Evolutionary conservation across 2,113 vertebrate species (phyloP).

Genomic region (Calypte anna): DNA sequence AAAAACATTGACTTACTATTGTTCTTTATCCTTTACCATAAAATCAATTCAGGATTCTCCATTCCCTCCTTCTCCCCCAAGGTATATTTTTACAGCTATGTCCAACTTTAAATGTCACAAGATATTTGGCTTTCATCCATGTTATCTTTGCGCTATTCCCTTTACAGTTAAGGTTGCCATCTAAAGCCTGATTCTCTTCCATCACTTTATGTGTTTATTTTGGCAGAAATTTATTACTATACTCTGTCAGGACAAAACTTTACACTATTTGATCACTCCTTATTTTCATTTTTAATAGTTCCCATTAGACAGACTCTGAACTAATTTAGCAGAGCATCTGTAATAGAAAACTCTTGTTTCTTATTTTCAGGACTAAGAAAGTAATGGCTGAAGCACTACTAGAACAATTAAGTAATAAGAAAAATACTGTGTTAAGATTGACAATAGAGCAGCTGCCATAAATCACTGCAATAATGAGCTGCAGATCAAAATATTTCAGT

Average conservation of each 20-base stretch:
- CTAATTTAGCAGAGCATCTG: slow-evolving; percentile 82
- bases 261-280: slow-evolving; percentile 78
- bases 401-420: slow-evolving; percentile 83
- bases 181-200: slow-evolving; percentile 3
- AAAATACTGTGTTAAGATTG: slow-evolving; percentile 77
- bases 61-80: rapidly evolving
- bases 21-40: neutral
- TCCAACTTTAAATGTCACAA: neutral
- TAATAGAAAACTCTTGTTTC: slow-evolving; percentile 79
- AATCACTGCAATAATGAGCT: slow-evolving; percentile 77
- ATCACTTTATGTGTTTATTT: neutral
- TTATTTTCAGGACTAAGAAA: slow-evolving; percentile 79
- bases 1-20: neutral
- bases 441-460: slow-evolving; percentile 70
- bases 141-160: neutral
- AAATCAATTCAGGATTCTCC: neutral
- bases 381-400: slow-evolving; percentile 76
- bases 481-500: slow-evolving; percentile 69
- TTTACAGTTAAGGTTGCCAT: slow-evolving; percentile 20
- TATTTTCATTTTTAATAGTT: slow-evolving; percentile 84
- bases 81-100: neutral
- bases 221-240: slow-evolving; percentile 63
- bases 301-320: slow-evolving; percentile 79
- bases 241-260: slow-evolving; percentile 80
- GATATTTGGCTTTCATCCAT: neutral